Evolutionary conservation across 2,113 vertebrate species (phyloP), one percentile per base, ranked within the genome.

Genomic region (Ondatra zibethicus): DNA sequence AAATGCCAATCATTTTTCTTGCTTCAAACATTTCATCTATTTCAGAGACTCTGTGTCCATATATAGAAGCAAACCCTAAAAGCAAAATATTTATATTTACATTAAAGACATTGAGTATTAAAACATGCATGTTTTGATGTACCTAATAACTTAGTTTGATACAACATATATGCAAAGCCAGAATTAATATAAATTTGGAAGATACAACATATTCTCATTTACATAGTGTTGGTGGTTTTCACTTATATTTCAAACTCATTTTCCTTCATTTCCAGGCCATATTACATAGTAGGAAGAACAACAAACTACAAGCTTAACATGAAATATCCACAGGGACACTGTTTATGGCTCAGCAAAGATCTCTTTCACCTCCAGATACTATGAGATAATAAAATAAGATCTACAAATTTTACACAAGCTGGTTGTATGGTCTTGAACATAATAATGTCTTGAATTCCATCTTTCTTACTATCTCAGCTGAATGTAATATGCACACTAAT

Each of bases 1-100:
- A 99, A 93, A 99, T 98, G 8, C 99, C 99, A 36, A 99, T 98
- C 92, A 99, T 99, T 97, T 99, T 99, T 97, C 99, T 99, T 98
- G 99, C 99, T 95, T 99, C 99, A 0, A 99, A 98, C 85, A 99
- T 99, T 63, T 99, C 99, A 0, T 99, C 99, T 0, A 99, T 99
- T 97, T 99, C 99, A 0, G 99, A 99, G 72, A 99, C 99, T 1
- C 97, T 99, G 58, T 99, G 98, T 96, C 99, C 99, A 42, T 99
- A 99, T 92, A 99, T 99, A n/a, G 99, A 99, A 66, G 99, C 99
- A 1, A 99, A 98, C 45, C 99, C 99, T 99, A 39, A 36, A 96
- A 92, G 50, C 58, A 94, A 93, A 88, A 92, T 50, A 61, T 84
- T 95, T 88, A 92, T 70, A 85, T 61, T 94, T 86, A 85, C n/a